Conservation (phyloP, 2,797 vertebrate genomes). For the Bovichtus diacanthus region DNA sequence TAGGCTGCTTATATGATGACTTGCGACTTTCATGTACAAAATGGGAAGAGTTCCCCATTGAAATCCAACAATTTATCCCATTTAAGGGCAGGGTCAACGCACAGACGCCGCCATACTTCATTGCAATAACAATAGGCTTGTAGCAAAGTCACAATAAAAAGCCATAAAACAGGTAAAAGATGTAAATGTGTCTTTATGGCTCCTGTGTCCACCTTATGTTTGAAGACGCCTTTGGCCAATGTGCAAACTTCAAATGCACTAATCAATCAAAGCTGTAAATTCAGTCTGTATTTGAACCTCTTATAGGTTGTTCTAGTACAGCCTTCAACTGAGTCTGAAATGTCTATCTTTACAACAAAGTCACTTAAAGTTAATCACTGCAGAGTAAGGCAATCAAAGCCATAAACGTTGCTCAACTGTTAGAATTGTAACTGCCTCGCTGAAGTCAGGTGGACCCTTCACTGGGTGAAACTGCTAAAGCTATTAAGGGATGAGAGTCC, state of each 20-base stretch:
- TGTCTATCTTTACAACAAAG: constrained; percentile 56
- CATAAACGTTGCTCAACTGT: constrained; percentile 51
- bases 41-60: no score
- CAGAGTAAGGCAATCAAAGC: constrained; percentile 44
- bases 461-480: constrained; percentile 58
- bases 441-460: constrained; percentile 51
- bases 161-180: background rate
- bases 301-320: constrained; percentile 1
- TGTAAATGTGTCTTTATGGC: background rate
- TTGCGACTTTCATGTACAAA: no score
- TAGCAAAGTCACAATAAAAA: background rate
- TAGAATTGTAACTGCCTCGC: constrained; percentile 22
- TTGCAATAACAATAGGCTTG: background rate
- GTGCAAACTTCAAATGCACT: constrained; percentile 14
- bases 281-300: background rate
- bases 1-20: no score
- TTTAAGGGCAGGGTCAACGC: background rate
- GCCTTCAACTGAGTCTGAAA: constrained; percentile 42
- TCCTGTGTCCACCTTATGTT: background rate
- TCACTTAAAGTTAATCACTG: constrained; percentile 70
- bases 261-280: constrained; percentile 8
- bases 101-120: background rate
- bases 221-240: background rate
- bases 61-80: background rate
- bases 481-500: constrained; percentile 67